A percentile compares a stretch with the other conserved stretches of the same genome.
Evolutionary conservation across 2,113 vertebrate genomes (phyloP).

Genomic region (Baryphthengus martii): DNA sequence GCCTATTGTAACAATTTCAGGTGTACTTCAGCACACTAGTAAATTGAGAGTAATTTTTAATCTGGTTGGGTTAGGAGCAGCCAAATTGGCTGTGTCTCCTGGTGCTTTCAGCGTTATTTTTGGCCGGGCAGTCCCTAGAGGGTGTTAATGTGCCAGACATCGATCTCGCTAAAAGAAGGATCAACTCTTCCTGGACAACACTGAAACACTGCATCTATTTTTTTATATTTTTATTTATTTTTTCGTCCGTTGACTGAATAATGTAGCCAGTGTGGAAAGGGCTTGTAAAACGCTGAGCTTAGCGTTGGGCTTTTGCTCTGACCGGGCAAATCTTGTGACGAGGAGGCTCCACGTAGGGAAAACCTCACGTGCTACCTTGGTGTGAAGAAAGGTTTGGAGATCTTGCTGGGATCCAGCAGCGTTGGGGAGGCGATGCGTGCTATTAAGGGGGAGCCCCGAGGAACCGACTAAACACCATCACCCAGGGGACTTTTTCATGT

Average conservation of each 20-base stretch:
- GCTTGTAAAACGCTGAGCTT: not conserved
- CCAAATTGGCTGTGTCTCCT: not conserved
- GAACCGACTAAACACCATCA: not conserved
- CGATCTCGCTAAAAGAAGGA: not conserved
- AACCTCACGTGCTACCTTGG: not conserved
- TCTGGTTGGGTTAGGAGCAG: not conserved
- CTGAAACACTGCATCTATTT: not conserved
- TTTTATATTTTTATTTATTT: not conserved
- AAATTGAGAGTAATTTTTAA: slow-evolving; percentile 25
- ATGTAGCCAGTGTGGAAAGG: not conserved
- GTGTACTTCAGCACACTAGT: not conserved
- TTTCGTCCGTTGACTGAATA: not conserved
- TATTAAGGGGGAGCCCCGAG: not conserved
- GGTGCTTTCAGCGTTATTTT: not conserved
- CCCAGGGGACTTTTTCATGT: not conserved
- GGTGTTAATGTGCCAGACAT: not conserved
- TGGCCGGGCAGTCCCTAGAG: not conserved
- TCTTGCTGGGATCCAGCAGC: rapidly evolving
- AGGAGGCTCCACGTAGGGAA: not conserved
- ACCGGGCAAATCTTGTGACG: not conserved
- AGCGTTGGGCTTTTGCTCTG: not conserved
- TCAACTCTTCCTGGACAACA: not conserved
- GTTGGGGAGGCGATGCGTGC: not conserved
- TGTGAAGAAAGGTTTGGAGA: not conserved
- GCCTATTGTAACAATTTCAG: not conserved